phyloP scores from a whole-genome alignment of 2,797 vertebrate species.

The Ctenopoma kingsleyae region DNA sequence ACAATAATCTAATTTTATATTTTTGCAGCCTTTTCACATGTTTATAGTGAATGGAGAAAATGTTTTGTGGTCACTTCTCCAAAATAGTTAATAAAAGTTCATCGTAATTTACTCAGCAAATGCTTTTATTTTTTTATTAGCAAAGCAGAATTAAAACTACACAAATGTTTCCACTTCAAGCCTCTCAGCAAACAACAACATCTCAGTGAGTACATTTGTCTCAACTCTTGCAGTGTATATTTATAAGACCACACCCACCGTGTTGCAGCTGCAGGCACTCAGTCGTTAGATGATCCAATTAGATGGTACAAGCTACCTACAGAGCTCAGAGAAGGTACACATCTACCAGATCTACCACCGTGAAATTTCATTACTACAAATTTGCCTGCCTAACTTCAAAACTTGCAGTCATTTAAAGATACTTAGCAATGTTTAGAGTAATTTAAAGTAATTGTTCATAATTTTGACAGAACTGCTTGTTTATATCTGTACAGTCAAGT shows the following conservation, averaged over 20 bases:
- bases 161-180: constrained; percentile 21
- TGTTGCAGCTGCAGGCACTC: constrained; percentile 52
- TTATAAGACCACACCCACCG: constrained; percentile 38
- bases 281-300: constrained; percentile 46
- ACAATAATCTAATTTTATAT: constrained; percentile 16
- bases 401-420: not conserved
- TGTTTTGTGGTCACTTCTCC: not conserved
- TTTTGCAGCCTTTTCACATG: not conserved
- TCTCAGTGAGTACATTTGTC: not conserved
- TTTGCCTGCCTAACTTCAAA: not conserved
- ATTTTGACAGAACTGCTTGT: not conserved
- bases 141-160: constrained; percentile 16
- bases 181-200: not conserved
- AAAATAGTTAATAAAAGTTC: constrained; percentile 8
- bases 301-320: constrained; percentile 31
- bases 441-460: not conserved
- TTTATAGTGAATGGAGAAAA: constrained; percentile 14
- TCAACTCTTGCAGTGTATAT: constrained; percentile 19
- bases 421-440: not conserved
- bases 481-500: too few species aligned
- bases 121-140: constrained; percentile 16
- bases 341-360: not conserved
- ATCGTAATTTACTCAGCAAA: not conserved
- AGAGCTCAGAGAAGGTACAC: constrained; percentile 22
- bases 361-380: not conserved